phyloP scores from a whole-genome alignment of 2,888 invertebrate species.

The Theretra japonica region DNA sequence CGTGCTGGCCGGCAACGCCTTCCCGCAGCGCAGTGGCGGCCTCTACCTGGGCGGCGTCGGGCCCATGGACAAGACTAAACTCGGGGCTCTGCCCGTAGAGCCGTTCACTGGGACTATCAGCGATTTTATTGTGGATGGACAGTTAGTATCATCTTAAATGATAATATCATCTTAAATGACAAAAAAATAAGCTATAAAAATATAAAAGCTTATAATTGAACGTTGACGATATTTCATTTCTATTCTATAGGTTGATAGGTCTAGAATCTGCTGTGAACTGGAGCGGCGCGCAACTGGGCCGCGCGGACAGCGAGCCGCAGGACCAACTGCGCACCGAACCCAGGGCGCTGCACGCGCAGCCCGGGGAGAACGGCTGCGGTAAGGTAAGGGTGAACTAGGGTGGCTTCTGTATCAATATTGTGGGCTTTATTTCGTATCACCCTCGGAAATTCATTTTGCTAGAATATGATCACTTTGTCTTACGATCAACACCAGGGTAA shows the following conservation, averaged over 20 bases:
- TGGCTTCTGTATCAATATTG: too few species aligned
- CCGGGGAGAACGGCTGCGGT: constrained; percentile 55
- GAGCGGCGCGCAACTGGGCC: constrained; percentile 62
- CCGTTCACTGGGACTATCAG: constrained; percentile 92
- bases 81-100: constrained; percentile 62
- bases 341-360: constrained; percentile 56
- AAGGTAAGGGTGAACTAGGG: constrained; percentile 52
- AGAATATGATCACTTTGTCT: too few species aligned
- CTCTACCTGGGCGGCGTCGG: constrained; percentile 92
- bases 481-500: too few species aligned
- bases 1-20: constrained; percentile 84
- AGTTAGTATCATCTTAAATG: constrained; percentile 81
- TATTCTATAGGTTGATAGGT: constrained; percentile 58
- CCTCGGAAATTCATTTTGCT: too few species aligned
- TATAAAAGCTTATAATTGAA: too few species aligned
- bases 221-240: too few species aligned
- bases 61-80: constrained; percentile 84
- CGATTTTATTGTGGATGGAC: constrained; percentile 92
- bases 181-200: too few species aligned
- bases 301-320: constrained; percentile 55
- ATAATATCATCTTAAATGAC: too few species aligned
- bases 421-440: too few species aligned
- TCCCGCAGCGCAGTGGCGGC: constrained; percentile 81
- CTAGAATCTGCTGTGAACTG: constrained; percentile 61
- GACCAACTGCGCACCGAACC: constrained; percentile 49